Percentiles rank a stretch among this genome's conserved stretches.
Evolutionary conservation across 2,113 vertebrate species (phyloP).

Genomic region (Spea multiplicata): DNA sequence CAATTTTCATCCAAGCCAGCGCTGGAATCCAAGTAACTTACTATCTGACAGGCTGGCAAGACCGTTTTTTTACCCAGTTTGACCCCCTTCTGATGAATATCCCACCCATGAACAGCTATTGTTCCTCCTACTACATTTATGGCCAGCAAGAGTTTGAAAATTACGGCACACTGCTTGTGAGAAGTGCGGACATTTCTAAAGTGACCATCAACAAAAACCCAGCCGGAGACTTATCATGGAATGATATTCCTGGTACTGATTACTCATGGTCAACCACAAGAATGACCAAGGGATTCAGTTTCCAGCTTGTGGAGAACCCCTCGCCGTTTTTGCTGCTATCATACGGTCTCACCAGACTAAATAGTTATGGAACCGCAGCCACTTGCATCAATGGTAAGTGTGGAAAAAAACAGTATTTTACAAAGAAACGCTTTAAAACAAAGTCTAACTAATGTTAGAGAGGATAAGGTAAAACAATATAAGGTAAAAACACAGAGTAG

Average conservation of each 20-base stretch:
- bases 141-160: slow-evolving; percentile 58
- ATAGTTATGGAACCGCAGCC: slow-evolving; percentile 58
- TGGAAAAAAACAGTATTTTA: too few species aligned
- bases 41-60: slow-evolving; percentile 55
- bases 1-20: slow-evolving; percentile 54
- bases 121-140: slow-evolving; percentile 54
- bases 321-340: slow-evolving; percentile 56
- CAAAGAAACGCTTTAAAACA: too few species aligned
- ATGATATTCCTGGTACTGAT: slow-evolving; percentile 48
- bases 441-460: too few species aligned
- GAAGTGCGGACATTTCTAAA: not conserved
- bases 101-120: slow-evolving; percentile 51
- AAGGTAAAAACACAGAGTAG: too few species aligned
- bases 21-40: slow-evolving; percentile 63
- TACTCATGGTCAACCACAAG: slow-evolving; percentile 60
- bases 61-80: not conserved
- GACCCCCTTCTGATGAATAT: slow-evolving; percentile 61
- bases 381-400: slow-evolving; percentile 35
- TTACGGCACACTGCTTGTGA: slow-evolving; percentile 56
- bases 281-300: not conserved
- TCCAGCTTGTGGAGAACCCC: slow-evolving; percentile 46
- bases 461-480: too few species aligned
- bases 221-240: slow-evolving; percentile 51
- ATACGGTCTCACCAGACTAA: slow-evolving; percentile 49
- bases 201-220: slow-evolving; percentile 45